These are phyloP conservation scores for Ficedula albicollis DNA, from an alignment of 2,797 vertebrate genomes.

Conservation along the genomic window DNA sequence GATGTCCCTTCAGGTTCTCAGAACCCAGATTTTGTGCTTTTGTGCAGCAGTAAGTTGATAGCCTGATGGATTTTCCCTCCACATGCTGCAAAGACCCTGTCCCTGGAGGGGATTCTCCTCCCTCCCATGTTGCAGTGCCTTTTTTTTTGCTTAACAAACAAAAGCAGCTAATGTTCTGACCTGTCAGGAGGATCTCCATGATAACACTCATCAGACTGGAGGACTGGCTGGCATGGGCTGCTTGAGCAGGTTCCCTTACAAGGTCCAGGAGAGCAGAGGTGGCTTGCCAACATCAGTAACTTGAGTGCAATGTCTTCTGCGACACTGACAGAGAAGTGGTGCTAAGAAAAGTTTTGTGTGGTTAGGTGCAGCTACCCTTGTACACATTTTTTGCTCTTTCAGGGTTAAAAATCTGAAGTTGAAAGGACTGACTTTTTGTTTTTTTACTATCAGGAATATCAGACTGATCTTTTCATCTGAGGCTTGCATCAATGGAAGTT, in stretches of 20 bases:
- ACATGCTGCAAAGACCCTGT: background rate
- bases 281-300: background rate
- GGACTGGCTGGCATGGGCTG: fast-evolving
- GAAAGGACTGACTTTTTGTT: background rate
- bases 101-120: background rate
- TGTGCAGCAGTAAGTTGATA: background rate
- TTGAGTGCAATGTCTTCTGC: background rate
- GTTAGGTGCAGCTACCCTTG: background rate
- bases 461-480: constrained; percentile 78
- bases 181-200: background rate
- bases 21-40: background rate
- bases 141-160: background rate
- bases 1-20: background rate
- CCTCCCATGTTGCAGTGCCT: background rate
- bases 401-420: background rate
- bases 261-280: background rate
- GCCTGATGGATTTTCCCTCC: background rate
- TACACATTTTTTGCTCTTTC: background rate
- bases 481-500: constrained; percentile 81
- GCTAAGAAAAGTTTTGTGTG: background rate
- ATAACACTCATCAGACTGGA: background rate
- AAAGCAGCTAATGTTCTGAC: background rate
- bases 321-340: background rate
- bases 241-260: background rate
- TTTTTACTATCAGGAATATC: constrained; percentile 59